phyloP scores from a whole-genome alignment of 2,113 vertebrate genomes.

The Melozone crissalis region DNA sequence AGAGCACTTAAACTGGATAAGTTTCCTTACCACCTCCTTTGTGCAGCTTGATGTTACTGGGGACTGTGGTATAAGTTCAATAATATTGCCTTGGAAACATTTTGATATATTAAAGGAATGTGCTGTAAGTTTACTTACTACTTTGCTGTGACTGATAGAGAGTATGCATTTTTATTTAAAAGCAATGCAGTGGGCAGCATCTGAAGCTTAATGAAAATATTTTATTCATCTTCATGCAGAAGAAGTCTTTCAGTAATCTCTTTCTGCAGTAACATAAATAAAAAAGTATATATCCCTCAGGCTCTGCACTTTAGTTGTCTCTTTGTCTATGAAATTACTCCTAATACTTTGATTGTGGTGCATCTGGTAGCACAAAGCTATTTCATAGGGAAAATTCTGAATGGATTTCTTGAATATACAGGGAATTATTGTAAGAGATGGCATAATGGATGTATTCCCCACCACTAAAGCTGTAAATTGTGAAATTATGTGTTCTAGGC shows the following conservation, averaged over 20 bases:
- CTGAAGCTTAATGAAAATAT: slow-evolving; percentile 60
- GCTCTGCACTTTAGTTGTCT: slow-evolving; percentile 52
- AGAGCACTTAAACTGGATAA: slow-evolving; percentile 78
- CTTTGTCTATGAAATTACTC: slow-evolving; percentile 50
- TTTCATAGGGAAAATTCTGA: neutral
- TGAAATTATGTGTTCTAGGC: neutral
- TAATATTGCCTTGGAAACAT: slow-evolving; percentile 76
- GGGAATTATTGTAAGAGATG: neutral
- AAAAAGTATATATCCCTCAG: slow-evolving; percentile 41
- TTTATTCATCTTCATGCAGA: slow-evolving; percentile 44
- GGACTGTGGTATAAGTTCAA: slow-evolving; percentile 58
- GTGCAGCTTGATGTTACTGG: slow-evolving; percentile 57
- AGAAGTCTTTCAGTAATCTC: slow-evolving; percentile 46
- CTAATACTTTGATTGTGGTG: neutral
- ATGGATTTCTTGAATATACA: neutral
- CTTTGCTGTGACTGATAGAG: slow-evolving; percentile 58
- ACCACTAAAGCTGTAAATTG: neutral
- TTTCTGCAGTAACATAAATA: slow-evolving; percentile 53
- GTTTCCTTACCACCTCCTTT: neutral
- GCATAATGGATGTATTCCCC: neutral
- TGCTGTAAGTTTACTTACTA: slow-evolving; percentile 63
- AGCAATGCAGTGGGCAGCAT: slow-evolving; percentile 58
- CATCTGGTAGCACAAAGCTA: neutral
- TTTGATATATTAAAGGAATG: slow-evolving; percentile 71
- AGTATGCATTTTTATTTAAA: slow-evolving; percentile 73